Base-by-base conservation (phyloP, 2,888 invertebrate genomes). In the Achlya flavicornis region DNA sequence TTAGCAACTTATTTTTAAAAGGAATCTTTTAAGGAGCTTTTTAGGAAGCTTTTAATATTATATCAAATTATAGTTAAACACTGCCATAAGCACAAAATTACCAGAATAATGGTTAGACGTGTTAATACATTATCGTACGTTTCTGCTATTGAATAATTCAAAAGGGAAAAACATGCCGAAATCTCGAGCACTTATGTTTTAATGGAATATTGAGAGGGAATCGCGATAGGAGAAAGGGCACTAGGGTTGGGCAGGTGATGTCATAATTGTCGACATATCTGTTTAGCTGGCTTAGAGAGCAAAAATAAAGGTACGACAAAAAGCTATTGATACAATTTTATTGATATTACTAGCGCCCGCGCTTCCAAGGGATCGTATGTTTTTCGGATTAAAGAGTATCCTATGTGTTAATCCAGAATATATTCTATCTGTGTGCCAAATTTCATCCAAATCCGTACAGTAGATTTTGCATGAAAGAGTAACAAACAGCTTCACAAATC, bases 131-230 rank as follows among this genome's bases (percentile, higher is more conserved):
- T 53, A 53, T 19, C 53, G 53, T 53, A 19, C 53, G 26, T 41
- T 14, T 19, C 26, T 11, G 33, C 16, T 32, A n/a, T 33, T 81
- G 73, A 79, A 81, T 81, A 62, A 79, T 80, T 79, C 76, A 78
- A 32, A 16, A 73, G 48, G 12, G 66, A 68, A 41, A 41, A 71
- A 67, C 67, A 70, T 61, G 65, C 57, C 67, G 73, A 68, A 68
- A 62, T 68, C 68, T 41, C 65, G 64, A 66, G 71, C 67, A 69
- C 64, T 69, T 66, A 68, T 65, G 70, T 71, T 69, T 63, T 70
- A 66, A 72, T 72, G 66, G 69, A 72, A 72, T 68, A 71, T 71
- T 68, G 64, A 70, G 11, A 59, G 58, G 57, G 48, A 58, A 62
- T 43, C 64, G 63, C 53, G 53, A 19, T 53, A 53, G 19, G 14